Percentiles rank a stretch among this genome's conserved stretches.
Conservation (phyloP, 2,888 invertebrate genomes). For the Nebria salina region DNA sequence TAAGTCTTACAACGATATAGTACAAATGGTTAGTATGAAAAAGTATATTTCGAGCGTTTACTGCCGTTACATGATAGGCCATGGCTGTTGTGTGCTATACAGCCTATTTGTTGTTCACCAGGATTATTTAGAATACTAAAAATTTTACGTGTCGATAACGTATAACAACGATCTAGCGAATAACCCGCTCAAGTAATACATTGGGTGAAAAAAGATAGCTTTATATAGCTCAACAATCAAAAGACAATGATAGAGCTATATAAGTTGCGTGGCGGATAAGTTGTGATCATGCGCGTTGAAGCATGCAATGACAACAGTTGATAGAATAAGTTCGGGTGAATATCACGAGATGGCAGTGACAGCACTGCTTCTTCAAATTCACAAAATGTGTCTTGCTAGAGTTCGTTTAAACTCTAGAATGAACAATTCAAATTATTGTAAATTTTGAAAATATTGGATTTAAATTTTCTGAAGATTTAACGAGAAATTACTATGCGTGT, state of each 20-base stretch:
- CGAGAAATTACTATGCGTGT: background rate
- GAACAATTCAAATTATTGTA: background rate
- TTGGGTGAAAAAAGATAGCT: slow-evolving; percentile 4
- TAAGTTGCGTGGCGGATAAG: background rate
- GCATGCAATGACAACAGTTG: slow-evolving; percentile 8
- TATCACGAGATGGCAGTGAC: slow-evolving; percentile 28
- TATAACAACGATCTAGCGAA: slow-evolving; percentile 36
- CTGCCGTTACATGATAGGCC: slow-evolving; percentile 26
- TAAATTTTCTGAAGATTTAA: background rate
- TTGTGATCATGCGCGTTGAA: background rate
- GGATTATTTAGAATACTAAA: slow-evolving; percentile 47
- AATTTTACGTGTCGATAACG: slow-evolving; percentile 46
- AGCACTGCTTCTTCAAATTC: background rate
- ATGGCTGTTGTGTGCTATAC: slow-evolving; percentile 21
- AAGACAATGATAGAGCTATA: slow-evolving; percentile 11
- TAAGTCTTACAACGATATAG: background rate
- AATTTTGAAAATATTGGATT: background rate
- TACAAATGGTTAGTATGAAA: background rate
- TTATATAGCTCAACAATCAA: slow-evolving; percentile 8
- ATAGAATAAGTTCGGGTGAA: slow-evolving; percentile 8
- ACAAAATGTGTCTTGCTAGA: background rate
- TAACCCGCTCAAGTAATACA: background rate
- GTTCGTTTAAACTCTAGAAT: background rate
- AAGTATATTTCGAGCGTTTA: slow-evolving; percentile 33
- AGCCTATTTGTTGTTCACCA: slow-evolving; percentile 45